These are phyloP conservation scores for Macrosteles quadrilineatus DNA, from an alignment of 1,140 invertebrate species.

Conservation along the genomic window DNA sequence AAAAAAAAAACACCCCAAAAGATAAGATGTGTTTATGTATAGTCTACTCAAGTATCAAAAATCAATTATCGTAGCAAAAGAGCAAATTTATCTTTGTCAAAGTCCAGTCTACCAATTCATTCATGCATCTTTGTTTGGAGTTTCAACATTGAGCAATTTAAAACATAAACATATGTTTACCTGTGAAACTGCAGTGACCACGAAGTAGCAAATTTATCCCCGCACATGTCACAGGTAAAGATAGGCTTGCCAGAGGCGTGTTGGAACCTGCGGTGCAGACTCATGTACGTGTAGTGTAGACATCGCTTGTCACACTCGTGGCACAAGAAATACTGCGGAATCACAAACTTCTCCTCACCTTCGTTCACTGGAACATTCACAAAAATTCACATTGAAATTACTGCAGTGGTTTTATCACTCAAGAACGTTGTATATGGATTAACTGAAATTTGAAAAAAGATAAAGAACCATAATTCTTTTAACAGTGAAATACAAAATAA, in stretches of 20 bases:
- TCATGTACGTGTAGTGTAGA: constrained; percentile 51
- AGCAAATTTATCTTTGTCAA: too few species aligned
- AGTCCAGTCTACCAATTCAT: too few species aligned
- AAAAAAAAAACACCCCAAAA: too few species aligned
- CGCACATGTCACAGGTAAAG: constrained; percentile 46
- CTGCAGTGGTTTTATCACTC: not conserved
- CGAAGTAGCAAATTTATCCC: constrained; percentile 48
- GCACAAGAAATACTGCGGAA: constrained; percentile 56
- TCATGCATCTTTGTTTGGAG: too few species aligned
- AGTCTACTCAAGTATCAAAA: too few species aligned
- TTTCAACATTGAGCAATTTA: too few species aligned
- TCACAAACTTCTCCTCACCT: constrained; percentile 47
- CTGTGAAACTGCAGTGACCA: not conserved
- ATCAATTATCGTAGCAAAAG: too few species aligned
- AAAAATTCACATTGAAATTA: constrained; percentile 34
- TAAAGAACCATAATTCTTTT: not conserved
- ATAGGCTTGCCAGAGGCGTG: constrained; percentile 47
- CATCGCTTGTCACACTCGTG: constrained; percentile 50
- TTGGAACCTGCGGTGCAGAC: constrained; percentile 54
- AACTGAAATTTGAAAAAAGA: not conserved
- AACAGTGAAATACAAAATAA: not conserved
- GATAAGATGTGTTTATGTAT: too few species aligned
- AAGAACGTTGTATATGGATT: too few species aligned
- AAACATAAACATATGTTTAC: too few species aligned
- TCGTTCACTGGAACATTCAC: constrained; percentile 25